Evolutionary conservation across 2,888 invertebrate species (phyloP), one percentile per base, ranked within the genome.

Genomic region (Rhodophaea formosa): DNA sequence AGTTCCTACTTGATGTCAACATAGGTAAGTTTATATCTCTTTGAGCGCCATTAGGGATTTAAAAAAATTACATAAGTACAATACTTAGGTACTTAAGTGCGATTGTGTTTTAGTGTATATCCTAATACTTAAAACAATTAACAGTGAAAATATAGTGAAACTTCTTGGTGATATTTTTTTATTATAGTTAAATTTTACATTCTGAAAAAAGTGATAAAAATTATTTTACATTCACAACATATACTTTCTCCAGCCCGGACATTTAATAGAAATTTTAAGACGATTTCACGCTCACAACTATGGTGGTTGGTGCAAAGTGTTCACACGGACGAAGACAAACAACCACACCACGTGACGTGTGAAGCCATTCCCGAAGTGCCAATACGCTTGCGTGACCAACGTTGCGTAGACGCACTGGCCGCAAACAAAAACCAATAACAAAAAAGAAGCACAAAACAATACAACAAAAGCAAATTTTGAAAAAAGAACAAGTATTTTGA

Each of bases 401-500:
- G 88, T 90, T 90, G 90, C 90, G 90, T 88, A 79, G 88, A 89
- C 90, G 88, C 87, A 84, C 88, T 87, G 85, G 72, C 71, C 64
- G 16, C 64, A 68, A 55, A 61, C 60, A 66, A 15, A 47, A 12
- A 5, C n/a, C 23, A 43, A 47, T 53, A 39, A 59, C 47, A 54
- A 49, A 53, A 54, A 15, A 65, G 44, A 69, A 68, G 66, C 64
- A 66, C 61, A 69, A 60, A 53, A 60, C 57, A 59, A 57, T 44
- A 58, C 49, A 60, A 58, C 49, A 29, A 45, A 59, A 61, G 59
- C 59, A 16, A 14, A 53, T 44, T 39, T 35, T n/a, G 16, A 55
- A 46, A 59, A 57, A 30, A 16, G 23, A 60, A 59, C 53, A 61
- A 2, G 5, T 3, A 2, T 23, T 23, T 47, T 43, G 53, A 67